Conservation (phyloP, 2,888 invertebrate species). For the Zootermopsis nevadensis region DNA sequence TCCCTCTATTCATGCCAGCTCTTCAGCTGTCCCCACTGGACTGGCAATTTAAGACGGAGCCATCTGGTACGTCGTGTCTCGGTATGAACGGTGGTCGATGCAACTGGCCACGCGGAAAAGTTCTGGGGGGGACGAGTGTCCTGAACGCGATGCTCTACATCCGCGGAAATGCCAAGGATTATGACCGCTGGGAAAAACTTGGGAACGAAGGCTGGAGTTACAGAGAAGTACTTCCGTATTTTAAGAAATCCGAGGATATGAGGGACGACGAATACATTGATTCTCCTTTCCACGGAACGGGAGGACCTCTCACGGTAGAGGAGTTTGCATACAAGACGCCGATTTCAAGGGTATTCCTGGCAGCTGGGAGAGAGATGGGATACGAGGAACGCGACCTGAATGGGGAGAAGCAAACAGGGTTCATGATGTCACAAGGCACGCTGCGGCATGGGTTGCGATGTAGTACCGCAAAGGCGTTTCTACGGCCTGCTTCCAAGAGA, state of each 20-base stretch:
- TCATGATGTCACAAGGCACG: conserved; percentile 81
- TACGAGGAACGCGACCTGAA: conserved; percentile 80
- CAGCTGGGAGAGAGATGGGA: conserved; percentile 77
- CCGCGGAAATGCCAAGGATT: conserved; percentile 85
- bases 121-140: conserved; percentile 82
- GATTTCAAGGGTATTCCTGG: conserved; percentile 75
- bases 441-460: conserved; percentile 82
- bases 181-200: conserved; percentile 83
- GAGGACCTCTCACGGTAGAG: conserved; percentile 81
- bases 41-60: conserved; percentile 85
- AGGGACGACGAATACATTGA: conserved; percentile 70
- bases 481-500: conserved; percentile 69
- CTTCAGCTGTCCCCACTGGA: conserved; percentile 80
- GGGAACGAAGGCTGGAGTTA: conserved; percentile 86
- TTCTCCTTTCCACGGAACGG: conserved; percentile 75
- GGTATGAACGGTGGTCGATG: conserved; percentile 60
- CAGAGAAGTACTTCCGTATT: conserved; percentile 78
- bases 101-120: conserved; percentile 79
- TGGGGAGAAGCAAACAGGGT: conserved; percentile 82
- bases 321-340: conserved; percentile 77
- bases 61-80: conserved; percentile 75
- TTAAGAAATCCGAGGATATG: conserved; percentile 84
- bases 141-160: conserved; percentile 92
- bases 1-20: conserved; percentile 77
- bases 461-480: conserved; percentile 85